Evolutionary conservation across 2,888 invertebrate genomes (phyloP), one percentile per base, ranked within the genome.

Genomic region (Gymnoscelis rufifasciata): DNA sequence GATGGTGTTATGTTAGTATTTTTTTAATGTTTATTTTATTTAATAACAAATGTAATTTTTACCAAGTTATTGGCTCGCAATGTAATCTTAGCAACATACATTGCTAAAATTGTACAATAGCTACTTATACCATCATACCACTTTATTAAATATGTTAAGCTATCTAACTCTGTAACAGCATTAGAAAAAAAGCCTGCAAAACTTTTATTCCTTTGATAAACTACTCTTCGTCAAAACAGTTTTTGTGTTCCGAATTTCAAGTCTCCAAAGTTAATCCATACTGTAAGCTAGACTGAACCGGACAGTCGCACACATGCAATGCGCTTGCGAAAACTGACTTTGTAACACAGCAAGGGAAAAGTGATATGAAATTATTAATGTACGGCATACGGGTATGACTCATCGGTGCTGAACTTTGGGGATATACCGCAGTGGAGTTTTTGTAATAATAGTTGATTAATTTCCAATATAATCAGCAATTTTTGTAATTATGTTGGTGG

Each of bases 301-400:
- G 35, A 43, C 29, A 28, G 30, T 46, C 36, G 36, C 46, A 36
- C 40, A 40, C 46, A 37, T n/a, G n/a, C n/a, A n/a, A n/a, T n/a
- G 5, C 28, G 14, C 23, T 36, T 40, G 28, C 39, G 23, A 36
- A 45, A 19, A 19, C 19, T 19, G 19, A 2, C 19, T 19, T 19
- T 19, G 30, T 46, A 40, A 45, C 26, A 30, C 29, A 4, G 29
- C 38, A 8, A 10, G 39, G 39, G 40, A 23, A 30, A 41, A 14
- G 30, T 40, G 40, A 41, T 41, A 46, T 37, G 40, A 45, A 46
- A 46, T 41, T 46, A 46, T 40, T 46, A 29, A 28, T 39, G 15
- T 40, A 30, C 36, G 39, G 39, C 46, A 46, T 36, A 36, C 46
- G 40, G 30, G 12, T 11, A 30, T 46, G 46, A 40, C 36, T 46